phyloP scores from a whole-genome alignment of 1,140 invertebrate species.

The Octopus sinensis region DNA sequence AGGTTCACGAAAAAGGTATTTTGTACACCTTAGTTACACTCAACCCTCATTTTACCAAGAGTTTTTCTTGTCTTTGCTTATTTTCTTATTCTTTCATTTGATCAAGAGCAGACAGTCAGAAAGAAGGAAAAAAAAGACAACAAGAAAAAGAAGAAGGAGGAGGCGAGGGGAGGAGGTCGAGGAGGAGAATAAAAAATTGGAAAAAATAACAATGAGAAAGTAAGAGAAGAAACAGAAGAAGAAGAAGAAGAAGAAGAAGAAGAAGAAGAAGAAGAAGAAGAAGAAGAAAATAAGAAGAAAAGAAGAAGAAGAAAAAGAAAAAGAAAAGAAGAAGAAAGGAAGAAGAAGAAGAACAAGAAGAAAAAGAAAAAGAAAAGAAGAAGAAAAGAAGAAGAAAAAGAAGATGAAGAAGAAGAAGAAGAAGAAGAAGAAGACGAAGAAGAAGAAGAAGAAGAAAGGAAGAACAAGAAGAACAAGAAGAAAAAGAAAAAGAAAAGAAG shows the following conservation, averaged over 20 bases:
- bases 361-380: not conserved
- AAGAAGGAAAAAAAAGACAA: not conserved
- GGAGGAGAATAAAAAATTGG: too few relatives aligned
- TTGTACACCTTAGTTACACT: too few relatives aligned
- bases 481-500: not conserved
- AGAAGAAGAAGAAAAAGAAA: not conserved
- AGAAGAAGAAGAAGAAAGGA: not conserved
- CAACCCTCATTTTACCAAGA: too few relatives aligned
- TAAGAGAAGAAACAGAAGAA: too few relatives aligned
- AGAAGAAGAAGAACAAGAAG: not conserved
- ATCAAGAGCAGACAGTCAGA: too few relatives aligned
- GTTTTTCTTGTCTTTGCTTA: too few relatives aligned
- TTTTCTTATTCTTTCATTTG: too few relatives aligned
- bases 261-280: not conserved
- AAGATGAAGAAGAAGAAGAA: not conserved
- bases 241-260: not conserved
- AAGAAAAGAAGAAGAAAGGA: not conserved
- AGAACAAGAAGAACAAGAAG: not conserved
- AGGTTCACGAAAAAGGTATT: too few relatives aligned
- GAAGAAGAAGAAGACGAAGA: not conserved
- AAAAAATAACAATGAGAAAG: too few relatives aligned
- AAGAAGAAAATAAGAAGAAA: not conserved
- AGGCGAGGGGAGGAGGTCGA: too few relatives aligned
- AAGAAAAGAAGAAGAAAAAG: not conserved
- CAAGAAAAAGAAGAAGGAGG: not conserved